Conservation (phyloP, 2,113 vertebrate species). For the Patagioenas fasciata region DNA sequence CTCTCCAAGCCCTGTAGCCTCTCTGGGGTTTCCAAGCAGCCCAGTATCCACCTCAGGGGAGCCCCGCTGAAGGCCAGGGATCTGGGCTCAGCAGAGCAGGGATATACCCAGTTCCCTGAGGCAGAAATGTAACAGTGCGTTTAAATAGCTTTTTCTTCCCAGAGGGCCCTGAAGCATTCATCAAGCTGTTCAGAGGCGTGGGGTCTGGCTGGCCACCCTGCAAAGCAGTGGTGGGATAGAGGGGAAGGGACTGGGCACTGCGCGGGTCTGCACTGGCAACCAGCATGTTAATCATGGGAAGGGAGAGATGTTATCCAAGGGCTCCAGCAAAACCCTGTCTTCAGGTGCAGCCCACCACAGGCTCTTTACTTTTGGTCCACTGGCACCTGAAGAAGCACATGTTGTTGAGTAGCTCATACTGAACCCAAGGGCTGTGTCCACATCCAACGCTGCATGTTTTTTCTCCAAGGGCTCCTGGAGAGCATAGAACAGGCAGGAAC, state of each 20-base stretch:
- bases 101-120: background rate
- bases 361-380: background rate
- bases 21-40: background rate
- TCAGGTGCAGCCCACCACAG: background rate
- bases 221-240: background rate
- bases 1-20: background rate
- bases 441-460: background rate
- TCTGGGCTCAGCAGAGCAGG: background rate
- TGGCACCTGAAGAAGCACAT: background rate
- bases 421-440: background rate
- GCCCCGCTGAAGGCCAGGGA: background rate
- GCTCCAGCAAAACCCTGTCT: background rate
- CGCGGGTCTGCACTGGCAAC: rapidly evolving
- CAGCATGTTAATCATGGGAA: background rate
- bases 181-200: background rate
- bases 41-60: rapidly evolving
- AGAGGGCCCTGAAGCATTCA: background rate
- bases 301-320: background rate
- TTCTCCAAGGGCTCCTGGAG: background rate
- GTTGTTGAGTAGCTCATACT: background rate
- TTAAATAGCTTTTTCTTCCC: background rate
- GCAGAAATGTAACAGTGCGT: background rate
- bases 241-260: background rate
- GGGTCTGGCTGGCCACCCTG: background rate
- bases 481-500: background rate